Conservation (phyloP, 2,888 invertebrate species). For the Sepiola atlantica region DNA sequence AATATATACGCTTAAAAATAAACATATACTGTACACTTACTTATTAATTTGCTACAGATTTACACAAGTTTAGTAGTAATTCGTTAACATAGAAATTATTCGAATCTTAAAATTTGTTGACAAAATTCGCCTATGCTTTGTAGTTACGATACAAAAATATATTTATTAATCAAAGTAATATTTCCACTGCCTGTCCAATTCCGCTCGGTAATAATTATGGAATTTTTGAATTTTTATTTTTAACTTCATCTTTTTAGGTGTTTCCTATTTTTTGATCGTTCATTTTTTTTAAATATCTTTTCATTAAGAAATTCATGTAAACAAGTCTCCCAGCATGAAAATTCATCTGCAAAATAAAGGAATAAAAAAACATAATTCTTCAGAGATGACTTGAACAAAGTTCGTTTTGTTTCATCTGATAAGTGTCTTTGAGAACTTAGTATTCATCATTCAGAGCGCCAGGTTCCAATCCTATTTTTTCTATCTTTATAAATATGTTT, state of each 20-base stretch:
- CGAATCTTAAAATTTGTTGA: not conserved
- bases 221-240: not conserved
- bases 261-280: not conserved
- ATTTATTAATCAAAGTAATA: slow-evolving; percentile 15
- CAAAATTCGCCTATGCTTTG: not conserved
- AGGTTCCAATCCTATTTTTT: slow-evolving; percentile 15
- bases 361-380: not conserved
- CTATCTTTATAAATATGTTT: not conserved
- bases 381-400: slow-evolving; percentile 16
- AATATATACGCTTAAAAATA: not conserved
- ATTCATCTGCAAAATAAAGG: not conserved
- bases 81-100: not conserved
- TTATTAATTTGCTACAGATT: not conserved
- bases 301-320: not conserved
- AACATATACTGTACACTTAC: not conserved
- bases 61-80: not conserved
- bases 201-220: not conserved
- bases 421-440: not conserved
- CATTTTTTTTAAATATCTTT: not conserved
- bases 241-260: not conserved
- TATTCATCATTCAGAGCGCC: not conserved
- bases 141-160: not conserved
- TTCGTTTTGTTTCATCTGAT: slow-evolving; percentile 32
- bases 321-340: not conserved
- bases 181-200: not conserved